These are phyloP conservation scores for Pristionchus pacificus DNA, from an alignment of 1,140 invertebrate species.

Conservation along the genomic window DNA sequence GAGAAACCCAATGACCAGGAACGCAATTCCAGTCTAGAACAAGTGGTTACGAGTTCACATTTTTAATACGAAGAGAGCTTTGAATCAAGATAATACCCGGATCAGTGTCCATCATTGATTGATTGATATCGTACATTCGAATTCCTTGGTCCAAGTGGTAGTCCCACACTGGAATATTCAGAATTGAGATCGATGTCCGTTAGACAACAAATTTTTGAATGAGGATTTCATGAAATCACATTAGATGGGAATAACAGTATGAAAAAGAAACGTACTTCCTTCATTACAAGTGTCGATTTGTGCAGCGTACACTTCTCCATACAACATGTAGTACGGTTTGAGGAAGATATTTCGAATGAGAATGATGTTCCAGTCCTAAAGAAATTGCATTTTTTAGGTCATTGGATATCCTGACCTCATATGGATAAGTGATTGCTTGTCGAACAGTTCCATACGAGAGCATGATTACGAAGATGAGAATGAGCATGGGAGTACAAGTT, in stretches of 20 bases:
- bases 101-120: neutral
- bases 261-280: constrained; percentile 30
- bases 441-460: constrained; percentile 24
- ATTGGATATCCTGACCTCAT: constrained; percentile 1
- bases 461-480: constrained; percentile 20
- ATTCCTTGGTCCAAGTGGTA: constrained; percentile 65
- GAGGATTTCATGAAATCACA: neutral
- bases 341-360: constrained; percentile 77
- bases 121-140: neutral
- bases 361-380: constrained; percentile 25
- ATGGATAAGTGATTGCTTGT: constrained; percentile 24
- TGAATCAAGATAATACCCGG: neutral
- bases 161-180: constrained; percentile 78
- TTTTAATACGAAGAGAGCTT: no score
- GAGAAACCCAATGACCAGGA: constrained; percentile 26
- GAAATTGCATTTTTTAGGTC: neutral
- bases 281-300: constrained; percentile 57
- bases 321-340: constrained; percentile 95
- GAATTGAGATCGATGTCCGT: neutral
- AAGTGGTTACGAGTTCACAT: constrained; percentile 10
- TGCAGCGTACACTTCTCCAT: constrained; percentile 90
- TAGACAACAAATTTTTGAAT: neutral
- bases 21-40: constrained; percentile 18
- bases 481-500: constrained; percentile 16
- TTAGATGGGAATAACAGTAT: neutral